phyloP scores from a whole-genome alignment of 1,140 invertebrate genomes.

The Drosophila mayri region DNA sequence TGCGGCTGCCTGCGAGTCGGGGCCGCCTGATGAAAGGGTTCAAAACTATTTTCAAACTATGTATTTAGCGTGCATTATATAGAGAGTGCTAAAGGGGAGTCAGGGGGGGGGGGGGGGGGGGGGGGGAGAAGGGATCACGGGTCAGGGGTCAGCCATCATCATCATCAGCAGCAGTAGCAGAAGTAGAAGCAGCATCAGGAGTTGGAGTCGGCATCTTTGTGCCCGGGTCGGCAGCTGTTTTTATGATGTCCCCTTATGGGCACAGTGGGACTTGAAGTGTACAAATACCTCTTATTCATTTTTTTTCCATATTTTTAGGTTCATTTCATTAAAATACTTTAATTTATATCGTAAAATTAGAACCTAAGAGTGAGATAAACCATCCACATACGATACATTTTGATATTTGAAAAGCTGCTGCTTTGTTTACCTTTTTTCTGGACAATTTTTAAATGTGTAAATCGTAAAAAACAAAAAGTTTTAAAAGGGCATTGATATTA shows the following conservation, averaged over 20 bases:
- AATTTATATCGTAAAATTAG: no score
- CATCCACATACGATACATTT: no score
- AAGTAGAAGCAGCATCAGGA: constrained; percentile 6
- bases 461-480: no score
- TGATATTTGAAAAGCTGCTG: no score
- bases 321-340: no score
- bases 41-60: constrained; percentile 82
- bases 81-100: neutral
- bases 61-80: constrained; percentile 80
- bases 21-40: constrained; percentile 74
- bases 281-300: neutral
- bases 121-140: neutral
- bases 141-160: constrained; percentile 25
- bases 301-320: no score
- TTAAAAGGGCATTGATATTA: no score
- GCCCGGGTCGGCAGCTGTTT: constrained; percentile 61
- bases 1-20: constrained; percentile 37
- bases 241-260: constrained; percentile 61
- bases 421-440: no score
- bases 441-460: no score
- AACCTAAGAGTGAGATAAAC: no score
- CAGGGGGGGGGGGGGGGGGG: neutral
- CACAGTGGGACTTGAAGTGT: constrained; percentile 30
- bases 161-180: constrained; percentile 5
- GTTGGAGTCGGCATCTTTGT: constrained; percentile 41